These are phyloP conservation scores for Sminthopsis crassicaudata DNA, from an alignment of 2,113 vertebrate genomes.

Conservation along the genomic window DNA sequence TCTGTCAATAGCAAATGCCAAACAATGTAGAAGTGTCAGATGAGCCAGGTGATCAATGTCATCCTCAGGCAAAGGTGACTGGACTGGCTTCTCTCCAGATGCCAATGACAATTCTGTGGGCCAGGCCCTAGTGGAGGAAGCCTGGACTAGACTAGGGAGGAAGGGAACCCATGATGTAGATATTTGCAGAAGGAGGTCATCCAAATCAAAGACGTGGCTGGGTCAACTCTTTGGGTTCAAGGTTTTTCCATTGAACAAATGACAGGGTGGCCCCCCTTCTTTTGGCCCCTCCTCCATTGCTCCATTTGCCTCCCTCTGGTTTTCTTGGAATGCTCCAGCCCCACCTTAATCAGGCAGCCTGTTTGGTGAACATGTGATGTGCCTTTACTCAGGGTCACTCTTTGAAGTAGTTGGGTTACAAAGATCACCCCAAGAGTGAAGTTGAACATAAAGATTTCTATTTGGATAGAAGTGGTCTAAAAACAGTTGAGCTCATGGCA, in stretches of 20 bases:
- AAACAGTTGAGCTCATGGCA: not conserved
- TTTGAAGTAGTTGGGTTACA: constrained; percentile 4
- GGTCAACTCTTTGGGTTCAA: not conserved
- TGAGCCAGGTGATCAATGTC: not conserved
- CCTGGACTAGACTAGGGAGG: not conserved
- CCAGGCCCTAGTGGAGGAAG: not conserved
- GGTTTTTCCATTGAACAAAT: not conserved
- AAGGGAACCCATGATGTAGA: not conserved
- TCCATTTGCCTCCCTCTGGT: constrained; percentile 29
- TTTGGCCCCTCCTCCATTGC: constrained; percentile 39
- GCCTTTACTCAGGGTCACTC: constrained; percentile 53
- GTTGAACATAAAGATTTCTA: not conserved
- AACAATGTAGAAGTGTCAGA: constrained; percentile 3
- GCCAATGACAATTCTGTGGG: not conserved
- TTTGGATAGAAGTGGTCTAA: not conserved
- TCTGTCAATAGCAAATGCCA: not conserved
- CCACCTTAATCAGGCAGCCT: constrained; percentile 66
- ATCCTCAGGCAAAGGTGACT: not conserved
- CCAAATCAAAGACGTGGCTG: not conserved
- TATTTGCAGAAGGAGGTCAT: constrained; percentile 33
- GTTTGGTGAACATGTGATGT: constrained; percentile 22
- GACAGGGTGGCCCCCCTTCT: constrained; percentile 32
- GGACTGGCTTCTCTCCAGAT: constrained; percentile 8
- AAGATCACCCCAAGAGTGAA: not conserved
- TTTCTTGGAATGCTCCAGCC: constrained; percentile 52